These are phyloP conservation scores for Australoheros facetus DNA, from an alignment of 2,797 vertebrate species.

Conservation along the genomic window DNA sequence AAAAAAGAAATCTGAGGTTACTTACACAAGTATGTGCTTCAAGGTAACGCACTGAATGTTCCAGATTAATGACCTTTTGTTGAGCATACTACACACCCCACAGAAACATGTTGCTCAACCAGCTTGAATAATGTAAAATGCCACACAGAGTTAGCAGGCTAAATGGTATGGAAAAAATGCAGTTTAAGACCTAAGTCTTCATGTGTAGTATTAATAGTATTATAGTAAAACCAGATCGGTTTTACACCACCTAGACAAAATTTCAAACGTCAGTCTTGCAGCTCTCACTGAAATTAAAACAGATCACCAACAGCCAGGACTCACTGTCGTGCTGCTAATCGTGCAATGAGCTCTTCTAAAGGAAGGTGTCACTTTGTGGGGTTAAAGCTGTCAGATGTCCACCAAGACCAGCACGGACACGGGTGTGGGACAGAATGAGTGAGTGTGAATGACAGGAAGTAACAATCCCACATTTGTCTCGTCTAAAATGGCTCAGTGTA, in stretches of 20 bases:
- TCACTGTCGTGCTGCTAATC: background rate
- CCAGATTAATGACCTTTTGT: background rate
- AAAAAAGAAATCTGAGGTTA: background rate
- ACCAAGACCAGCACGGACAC: background rate
- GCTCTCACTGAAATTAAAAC: background rate
- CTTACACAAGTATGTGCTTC: background rate
- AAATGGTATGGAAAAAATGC: background rate
- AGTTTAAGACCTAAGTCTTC: background rate
- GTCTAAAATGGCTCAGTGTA: background rate
- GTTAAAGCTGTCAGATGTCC: background rate
- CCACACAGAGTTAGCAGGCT: background rate
- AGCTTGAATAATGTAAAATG: too few relatives aligned
- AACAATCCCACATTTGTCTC: background rate
- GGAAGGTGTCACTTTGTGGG: background rate
- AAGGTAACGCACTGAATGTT: background rate
- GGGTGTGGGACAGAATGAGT: background rate
- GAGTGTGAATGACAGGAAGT: constrained; percentile 24
- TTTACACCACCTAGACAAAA: background rate
- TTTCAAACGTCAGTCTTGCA: background rate
- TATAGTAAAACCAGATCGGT: background rate
- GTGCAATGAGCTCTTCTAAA: background rate
- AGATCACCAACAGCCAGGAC: background rate
- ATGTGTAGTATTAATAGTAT: background rate
- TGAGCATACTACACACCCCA: background rate
- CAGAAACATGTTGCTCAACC: background rate